Percentiles rank a stretch among this genome's conserved stretches.
These are phyloP conservation scores for Leptothorax acervorum DNA, from an alignment of 2,888 invertebrate species.

Conservation along the genomic window DNA sequence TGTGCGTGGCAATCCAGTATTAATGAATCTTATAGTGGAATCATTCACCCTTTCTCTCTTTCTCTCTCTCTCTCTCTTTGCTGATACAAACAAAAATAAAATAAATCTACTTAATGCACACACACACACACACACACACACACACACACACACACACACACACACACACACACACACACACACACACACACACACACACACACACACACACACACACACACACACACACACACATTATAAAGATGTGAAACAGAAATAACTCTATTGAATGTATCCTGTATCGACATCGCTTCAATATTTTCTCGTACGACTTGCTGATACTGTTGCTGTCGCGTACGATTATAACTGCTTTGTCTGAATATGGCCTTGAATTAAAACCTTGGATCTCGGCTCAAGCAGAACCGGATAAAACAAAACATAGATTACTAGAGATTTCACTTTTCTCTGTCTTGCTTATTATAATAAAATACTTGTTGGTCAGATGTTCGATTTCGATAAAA, in stretches of 20 bases:
- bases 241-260: not conserved
- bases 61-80: not conserved
- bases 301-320: not conserved
- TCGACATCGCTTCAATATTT: not conserved
- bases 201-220: no score
- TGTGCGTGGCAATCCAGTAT: not conserved
- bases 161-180: no score
- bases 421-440: slow-evolving; percentile 3
- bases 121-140: no score
- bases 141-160: no score
- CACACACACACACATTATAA: not conserved
- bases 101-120: not conserved
- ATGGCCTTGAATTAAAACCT: slow-evolving; percentile 25
- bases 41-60: not conserved
- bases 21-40: not conserved
- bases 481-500: not conserved
- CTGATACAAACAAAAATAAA: not conserved
- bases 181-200: no score
- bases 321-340: not conserved
- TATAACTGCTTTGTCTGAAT: slow-evolving; percentile 24
- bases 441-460: not conserved
- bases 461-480: not conserved
- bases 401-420: not conserved
- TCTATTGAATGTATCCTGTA: not conserved
- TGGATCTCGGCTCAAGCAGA: not conserved